Percentiles rank a stretch among this genome's conserved stretches.
Evolutionary conservation across 2,888 invertebrate species (phyloP).

Genomic region (Cerceris rybyensis): DNA sequence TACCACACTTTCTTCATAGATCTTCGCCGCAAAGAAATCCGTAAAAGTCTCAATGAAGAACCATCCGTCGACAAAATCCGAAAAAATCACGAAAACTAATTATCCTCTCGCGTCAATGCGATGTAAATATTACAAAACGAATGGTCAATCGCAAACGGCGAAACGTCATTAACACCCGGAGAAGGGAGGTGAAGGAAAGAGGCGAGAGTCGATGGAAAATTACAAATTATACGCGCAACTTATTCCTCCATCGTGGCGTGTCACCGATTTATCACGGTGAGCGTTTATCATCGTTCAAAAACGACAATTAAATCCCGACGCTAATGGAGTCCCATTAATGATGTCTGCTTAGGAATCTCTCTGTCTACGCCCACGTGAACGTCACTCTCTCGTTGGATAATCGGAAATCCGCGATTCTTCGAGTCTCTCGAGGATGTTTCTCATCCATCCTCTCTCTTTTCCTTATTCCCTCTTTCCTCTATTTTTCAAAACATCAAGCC

Average conservation of each 20-base stretch:
- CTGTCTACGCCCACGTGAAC: constrained; percentile 47
- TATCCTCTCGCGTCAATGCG: neutral
- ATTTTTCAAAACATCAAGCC: no score
- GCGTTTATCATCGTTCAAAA: constrained; percentile 26
- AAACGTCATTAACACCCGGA: neutral
- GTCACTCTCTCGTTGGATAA: constrained; percentile 40
- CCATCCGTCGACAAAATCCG: no score
- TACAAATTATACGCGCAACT: neutral
- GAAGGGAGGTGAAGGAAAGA: neutral
- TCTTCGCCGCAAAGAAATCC: no score
- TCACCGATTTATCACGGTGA: constrained; percentile 28
- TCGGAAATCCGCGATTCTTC: constrained; percentile 24
- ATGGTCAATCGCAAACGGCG: neutral
- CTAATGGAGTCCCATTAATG: constrained; percentile 52
- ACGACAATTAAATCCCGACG: constrained; percentile 58
- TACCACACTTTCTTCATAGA: no score
- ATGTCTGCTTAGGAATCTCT: constrained; percentile 45
- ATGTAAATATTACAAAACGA: neutral
- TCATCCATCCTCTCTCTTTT: no score
- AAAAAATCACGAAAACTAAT: no score
- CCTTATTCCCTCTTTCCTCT: no score
- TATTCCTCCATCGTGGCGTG: neutral
- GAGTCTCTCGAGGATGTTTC: neutral
- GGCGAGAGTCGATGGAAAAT: constrained; percentile 3
- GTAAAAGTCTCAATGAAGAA: no score